Percentiles rank a stretch among this genome's conserved stretches.
These are phyloP conservation scores for Chiloscyllium punctatum DNA, from an alignment of 2,797 vertebrate genomes.

Conservation along the genomic window DNA sequence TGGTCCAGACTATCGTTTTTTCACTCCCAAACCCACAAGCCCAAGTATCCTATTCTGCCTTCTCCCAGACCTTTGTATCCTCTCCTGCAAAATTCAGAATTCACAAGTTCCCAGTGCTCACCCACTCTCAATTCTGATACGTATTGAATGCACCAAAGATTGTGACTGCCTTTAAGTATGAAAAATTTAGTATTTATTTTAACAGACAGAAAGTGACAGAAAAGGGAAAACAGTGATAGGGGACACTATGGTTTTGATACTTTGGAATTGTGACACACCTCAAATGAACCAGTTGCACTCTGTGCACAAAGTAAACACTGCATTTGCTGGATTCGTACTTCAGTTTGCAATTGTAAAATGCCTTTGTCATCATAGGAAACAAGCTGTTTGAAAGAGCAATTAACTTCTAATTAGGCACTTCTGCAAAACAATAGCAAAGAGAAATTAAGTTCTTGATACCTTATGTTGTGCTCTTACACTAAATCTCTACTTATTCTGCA, in stretches of 20 bases:
- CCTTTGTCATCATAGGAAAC: not conserved
- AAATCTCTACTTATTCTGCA: not conserved
- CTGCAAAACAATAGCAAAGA: not conserved
- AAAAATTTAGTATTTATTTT: not conserved
- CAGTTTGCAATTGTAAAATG: not conserved
- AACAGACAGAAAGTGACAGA: not conserved
- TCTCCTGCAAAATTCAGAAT: not conserved
- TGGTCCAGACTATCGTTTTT: too few species aligned
- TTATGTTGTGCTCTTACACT: not conserved
- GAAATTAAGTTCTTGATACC: not conserved
- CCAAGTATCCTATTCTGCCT: not conserved
- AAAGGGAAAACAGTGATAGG: not conserved
- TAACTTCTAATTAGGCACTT: not conserved
- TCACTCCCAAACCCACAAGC: too few species aligned
- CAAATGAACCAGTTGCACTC: not conserved
- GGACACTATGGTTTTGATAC: not conserved
- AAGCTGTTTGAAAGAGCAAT: not conserved
- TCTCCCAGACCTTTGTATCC: not conserved
- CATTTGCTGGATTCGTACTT: not conserved
- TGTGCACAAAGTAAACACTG: not conserved
- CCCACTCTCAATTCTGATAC: not conserved
- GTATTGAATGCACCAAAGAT: not conserved
- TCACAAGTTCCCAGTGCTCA: not conserved
- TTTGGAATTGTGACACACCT: not conserved
- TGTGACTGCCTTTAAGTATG: not conserved